phyloP scores from a whole-genome alignment of 1,140 invertebrate genomes.

The Aleiodes sp. region DNA sequence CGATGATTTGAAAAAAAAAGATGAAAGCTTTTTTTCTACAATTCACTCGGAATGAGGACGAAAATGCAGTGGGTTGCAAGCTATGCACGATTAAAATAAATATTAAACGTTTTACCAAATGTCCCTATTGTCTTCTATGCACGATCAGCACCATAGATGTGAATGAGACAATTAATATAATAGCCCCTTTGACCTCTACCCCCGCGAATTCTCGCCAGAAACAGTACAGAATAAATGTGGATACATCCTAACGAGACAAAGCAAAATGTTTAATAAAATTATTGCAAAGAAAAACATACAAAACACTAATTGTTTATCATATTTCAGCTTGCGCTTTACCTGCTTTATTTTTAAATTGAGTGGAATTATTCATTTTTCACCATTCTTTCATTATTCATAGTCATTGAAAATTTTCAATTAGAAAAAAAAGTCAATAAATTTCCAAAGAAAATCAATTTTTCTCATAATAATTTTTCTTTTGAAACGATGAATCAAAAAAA shows the following conservation, averaged over 20 bases:
- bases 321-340: constrained; percentile 3
- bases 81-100: constrained; percentile 12
- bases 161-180: constrained; percentile 35
- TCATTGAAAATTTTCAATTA: too few relatives aligned
- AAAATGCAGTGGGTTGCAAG: background rate
- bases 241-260: too few relatives aligned
- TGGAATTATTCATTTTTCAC: background rate
- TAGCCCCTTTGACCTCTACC: background rate
- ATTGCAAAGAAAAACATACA: too few relatives aligned
- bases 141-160: constrained; percentile 41
- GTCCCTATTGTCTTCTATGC: constrained; percentile 28
- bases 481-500: too few relatives aligned
- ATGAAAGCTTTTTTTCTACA: background rate
- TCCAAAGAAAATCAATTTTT: too few relatives aligned
- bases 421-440: too few relatives aligned
- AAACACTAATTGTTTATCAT: too few relatives aligned
- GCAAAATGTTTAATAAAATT: too few relatives aligned
- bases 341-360: background rate
- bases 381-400: too few relatives aligned
- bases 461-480: too few relatives aligned
- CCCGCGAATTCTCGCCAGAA: too few relatives aligned
- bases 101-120: constrained; percentile 41
- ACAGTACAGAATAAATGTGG: background rate
- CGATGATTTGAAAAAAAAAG: background rate
- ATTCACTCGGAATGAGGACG: background rate